A percentile compares a stretch with the other conserved stretches of the same genome.
Evolutionary conservation across 1,140 invertebrate species (phyloP).

Genomic region (Pristionchus pacificus): DNA sequence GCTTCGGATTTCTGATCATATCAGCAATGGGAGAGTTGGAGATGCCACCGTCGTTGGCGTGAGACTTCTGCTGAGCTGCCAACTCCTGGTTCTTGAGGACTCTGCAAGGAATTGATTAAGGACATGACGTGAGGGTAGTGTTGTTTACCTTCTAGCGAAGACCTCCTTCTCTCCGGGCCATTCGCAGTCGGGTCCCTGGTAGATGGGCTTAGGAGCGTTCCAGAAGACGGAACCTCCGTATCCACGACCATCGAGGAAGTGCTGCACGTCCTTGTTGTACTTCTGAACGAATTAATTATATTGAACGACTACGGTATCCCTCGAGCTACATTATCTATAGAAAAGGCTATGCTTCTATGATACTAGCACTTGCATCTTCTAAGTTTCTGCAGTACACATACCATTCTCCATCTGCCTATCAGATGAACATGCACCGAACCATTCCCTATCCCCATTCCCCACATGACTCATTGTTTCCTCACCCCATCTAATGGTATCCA

Average conservation of each 20-base stretch:
- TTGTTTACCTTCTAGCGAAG: constrained; percentile 48
- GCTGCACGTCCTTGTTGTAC: constrained; percentile 56
- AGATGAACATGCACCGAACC: background rate
- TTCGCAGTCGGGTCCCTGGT: constrained; percentile 56
- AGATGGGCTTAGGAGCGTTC: constrained; percentile 55
- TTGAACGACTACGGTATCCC: too few species aligned
- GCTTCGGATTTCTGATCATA: constrained; percentile 52
- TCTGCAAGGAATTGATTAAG: constrained; percentile 38
- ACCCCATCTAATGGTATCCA: too few species aligned
- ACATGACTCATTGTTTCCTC: too few species aligned
- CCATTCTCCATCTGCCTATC: too few species aligned
- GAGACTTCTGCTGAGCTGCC: constrained; percentile 36
- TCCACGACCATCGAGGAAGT: constrained; percentile 49
- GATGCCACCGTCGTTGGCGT: constrained; percentile 41
- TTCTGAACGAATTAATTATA: constrained; percentile 49
- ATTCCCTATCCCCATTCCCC: background rate
- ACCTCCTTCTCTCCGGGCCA: constrained; percentile 58
- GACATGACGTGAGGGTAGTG: background rate
- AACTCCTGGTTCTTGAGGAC: constrained; percentile 54
- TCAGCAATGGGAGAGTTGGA: constrained; percentile 49
- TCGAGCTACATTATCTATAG: too few species aligned
- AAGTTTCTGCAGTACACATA: too few species aligned
- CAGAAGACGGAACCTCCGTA: constrained; percentile 57
- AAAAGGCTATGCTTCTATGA: too few species aligned
- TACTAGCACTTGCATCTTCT: too few species aligned